Base-by-base conservation (phyloP, 2,888 invertebrate species). In the Dasypolia templi region DNA sequence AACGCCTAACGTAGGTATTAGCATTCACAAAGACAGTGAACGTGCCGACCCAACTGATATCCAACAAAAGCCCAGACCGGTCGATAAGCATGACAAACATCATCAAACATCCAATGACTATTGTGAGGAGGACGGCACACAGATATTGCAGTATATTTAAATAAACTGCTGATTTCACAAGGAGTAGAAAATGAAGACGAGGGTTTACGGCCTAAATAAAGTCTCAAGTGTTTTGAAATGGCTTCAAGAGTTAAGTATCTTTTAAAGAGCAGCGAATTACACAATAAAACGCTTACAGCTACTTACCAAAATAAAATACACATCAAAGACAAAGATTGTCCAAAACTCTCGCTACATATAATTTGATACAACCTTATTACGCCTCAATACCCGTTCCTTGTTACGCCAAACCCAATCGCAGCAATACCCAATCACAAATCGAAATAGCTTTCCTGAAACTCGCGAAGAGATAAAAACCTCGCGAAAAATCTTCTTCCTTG, bases 381-480 rank as follows among this genome's bases (percentile, higher is more conserved):
- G 68, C 58, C 58, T 83, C 72, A 58, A 83, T 82, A 80, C 69
- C 64, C 67, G 77, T 77, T 80, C 70, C 74, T 78, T 86, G 80
- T 78, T 77, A 80, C 82, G 72, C 66, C 71, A 82, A 84, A 86
- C 81, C 74, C 85, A 86, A 85, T 86, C 71, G 82, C 29, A 71
- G 69, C 76, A 80, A 76, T 80, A 86, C 80, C 85, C 85, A 85
- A 85, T 85, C 86, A 82, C 76, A 78, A 80, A 76, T 73, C 75
- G 85, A 82, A 86, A 86, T 87, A 82, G 86, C 86, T 83, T 87
- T 83, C 86, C 78, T 79, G 77, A 79, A 85, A 87, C 70, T 87
- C 87, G 83, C 78, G 80, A 85, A 82, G 79, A 81, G 79, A 87
- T 83, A 87, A 79, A n/a, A 84, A 81, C 81, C 77, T 77, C 78